Percentiles rank a stretch among this genome's conserved stretches.
Evolutionary conservation across 1,140 invertebrate species (phyloP).

Genomic region (Papilio polytes): DNA sequence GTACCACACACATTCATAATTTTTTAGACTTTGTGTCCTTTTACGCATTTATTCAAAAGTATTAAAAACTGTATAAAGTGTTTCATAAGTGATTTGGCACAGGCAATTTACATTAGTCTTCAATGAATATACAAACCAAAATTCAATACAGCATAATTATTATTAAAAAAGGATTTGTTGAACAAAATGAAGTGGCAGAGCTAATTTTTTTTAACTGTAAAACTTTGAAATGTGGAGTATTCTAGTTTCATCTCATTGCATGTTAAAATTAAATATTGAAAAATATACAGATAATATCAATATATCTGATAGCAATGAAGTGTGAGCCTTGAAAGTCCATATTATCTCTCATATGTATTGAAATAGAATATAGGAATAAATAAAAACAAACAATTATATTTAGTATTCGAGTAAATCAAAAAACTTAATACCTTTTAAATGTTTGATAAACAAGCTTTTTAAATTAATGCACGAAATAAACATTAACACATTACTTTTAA

Average conservation of each 20-base stretch:
- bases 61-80: background rate
- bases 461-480: background rate
- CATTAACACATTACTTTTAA: background rate
- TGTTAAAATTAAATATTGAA: too few relatives aligned
- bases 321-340: background rate
- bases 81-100: constrained; percentile 1
- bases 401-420: background rate
- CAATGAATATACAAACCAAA: background rate
- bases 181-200: background rate
- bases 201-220: background rate
- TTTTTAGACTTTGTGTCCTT: background rate
- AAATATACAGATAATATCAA: too few relatives aligned
- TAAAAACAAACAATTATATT: background rate
- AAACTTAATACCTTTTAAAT: too few relatives aligned
- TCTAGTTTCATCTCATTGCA: too few relatives aligned
- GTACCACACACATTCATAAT: background rate
- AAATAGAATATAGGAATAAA: background rate
- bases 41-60: background rate
- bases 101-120: background rate
- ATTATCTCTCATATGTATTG: background rate
- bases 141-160: background rate
- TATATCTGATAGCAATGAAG: too few relatives aligned
- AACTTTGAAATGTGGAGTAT: background rate
- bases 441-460: background rate
- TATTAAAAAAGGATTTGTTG: too few relatives aligned